These are phyloP conservation scores for Heliconius hortense DNA, from an alignment of 2,888 invertebrate genomes.

Conservation along the genomic window DNA sequence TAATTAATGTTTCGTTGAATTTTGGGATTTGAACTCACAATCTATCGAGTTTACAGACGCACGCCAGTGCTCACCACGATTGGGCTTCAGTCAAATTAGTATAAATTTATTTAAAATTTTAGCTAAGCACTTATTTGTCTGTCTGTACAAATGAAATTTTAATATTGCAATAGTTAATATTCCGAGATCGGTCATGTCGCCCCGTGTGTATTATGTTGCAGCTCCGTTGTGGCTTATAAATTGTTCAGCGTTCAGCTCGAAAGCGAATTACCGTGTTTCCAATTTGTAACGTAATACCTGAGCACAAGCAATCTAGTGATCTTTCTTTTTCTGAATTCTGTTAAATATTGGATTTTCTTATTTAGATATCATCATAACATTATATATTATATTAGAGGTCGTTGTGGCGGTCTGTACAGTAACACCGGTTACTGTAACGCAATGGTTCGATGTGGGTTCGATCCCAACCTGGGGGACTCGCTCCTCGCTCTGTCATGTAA, in stretches of 20 bases:
- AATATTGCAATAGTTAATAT: neutral
- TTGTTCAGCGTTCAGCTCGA: slow-evolving; percentile 5
- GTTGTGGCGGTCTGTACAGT: no score
- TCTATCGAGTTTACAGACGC: no score
- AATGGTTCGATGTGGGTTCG: no score
- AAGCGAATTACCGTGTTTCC: slow-evolving; percentile 4
- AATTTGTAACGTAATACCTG: slow-evolving; percentile 15
- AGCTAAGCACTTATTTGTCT: neutral
- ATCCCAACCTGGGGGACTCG: no score
- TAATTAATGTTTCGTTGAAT: no score
- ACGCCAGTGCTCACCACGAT: neutral
- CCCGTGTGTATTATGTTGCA: slow-evolving; percentile 3
- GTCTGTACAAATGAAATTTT: neutral
- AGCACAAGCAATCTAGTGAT: neutral
- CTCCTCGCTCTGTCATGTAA: no score
- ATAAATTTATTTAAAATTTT: neutral
- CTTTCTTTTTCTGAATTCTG: neutral
- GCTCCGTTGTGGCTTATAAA: slow-evolving; percentile 10
- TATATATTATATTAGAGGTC: no score
- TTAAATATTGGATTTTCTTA: neutral
- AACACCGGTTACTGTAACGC: no score
- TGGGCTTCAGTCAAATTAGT: neutral
- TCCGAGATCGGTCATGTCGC: neutral
- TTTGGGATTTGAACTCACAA: neutral
- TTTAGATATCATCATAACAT: no score